These are phyloP conservation scores for Gastrophysa polygoni DNA, from an alignment of 2,888 invertebrate species.

Conservation along the genomic window DNA sequence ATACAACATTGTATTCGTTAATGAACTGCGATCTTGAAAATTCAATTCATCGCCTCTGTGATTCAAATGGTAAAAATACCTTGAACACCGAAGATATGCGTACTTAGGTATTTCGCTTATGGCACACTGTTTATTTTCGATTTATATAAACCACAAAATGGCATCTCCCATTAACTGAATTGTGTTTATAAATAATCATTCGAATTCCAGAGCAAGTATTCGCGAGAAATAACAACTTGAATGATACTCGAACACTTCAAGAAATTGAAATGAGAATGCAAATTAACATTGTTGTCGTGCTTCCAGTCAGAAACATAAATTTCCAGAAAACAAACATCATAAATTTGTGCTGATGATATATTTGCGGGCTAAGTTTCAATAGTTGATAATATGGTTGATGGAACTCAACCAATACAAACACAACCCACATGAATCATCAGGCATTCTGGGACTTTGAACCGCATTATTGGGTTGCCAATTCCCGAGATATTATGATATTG, in stretches of 20 bases:
- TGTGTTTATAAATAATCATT: constrained; percentile 22
- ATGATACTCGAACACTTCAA: neutral
- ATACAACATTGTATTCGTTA: neutral
- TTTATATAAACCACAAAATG: constrained; percentile 21
- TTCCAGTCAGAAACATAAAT: too few relatives aligned
- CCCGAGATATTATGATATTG: too few relatives aligned
- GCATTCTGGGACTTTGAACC: too few relatives aligned
- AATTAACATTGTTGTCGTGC: neutral
- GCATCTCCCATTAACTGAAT: constrained; percentile 18
- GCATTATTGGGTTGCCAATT: too few relatives aligned
- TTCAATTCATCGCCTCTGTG: neutral
- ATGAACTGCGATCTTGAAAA: neutral
- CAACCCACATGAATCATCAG: too few relatives aligned
- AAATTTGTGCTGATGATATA: too few relatives aligned
- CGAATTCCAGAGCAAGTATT: constrained; percentile 22
- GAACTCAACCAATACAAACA: too few relatives aligned
- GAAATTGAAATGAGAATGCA: neutral
- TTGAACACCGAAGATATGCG: neutral
- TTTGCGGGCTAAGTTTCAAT: too few relatives aligned
- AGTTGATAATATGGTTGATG: too few relatives aligned
- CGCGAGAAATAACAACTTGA: constrained; percentile 1
- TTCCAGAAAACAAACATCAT: too few relatives aligned
- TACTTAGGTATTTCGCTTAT: neutral
- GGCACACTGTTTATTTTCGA: constrained; percentile 14
- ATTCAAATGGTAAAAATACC: constrained; percentile 9